Evolutionary conservation across 2,113 vertebrate species (phyloP).

Genomic region (Verasper variegatus): DNA sequence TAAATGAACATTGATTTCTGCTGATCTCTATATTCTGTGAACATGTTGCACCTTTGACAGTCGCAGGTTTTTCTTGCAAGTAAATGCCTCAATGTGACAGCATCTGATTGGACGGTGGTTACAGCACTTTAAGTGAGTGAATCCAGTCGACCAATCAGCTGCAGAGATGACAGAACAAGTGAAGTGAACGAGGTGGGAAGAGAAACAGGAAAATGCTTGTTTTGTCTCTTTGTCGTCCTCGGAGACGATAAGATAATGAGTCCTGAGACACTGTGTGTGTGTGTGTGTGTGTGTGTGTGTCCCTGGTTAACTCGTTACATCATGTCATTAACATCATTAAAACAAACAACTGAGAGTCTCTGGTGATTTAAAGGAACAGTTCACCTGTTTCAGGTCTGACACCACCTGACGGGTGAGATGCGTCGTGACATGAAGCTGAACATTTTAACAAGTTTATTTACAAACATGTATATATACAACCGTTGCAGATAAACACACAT

Average conservation of each 20-base stretch:
- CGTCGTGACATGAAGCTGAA: not conserved
- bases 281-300: constrained; percentile 6
- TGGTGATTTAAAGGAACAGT: constrained; percentile 28
- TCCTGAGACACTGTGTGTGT: constrained; percentile 37
- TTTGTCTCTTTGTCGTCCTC: constrained; percentile 49
- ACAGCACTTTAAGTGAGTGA: not conserved
- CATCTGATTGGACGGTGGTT: constrained; percentile 6
- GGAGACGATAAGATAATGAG: constrained; percentile 64
- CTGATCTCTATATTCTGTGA: not conserved
- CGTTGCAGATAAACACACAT: too few species aligned
- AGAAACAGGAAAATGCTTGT: constrained; percentile 34
- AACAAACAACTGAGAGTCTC: constrained; percentile 65
- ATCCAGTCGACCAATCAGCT: constrained; percentile 27
- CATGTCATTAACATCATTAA: constrained; percentile 72
- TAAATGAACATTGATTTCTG: not conserved
- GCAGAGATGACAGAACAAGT: not conserved
- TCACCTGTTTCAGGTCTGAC: not conserved
- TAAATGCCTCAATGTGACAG: not conserved
- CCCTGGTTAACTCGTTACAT: constrained; percentile 63
- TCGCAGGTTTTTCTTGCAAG: not conserved
- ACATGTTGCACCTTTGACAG: not conserved
- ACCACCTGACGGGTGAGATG: constrained; percentile 3
- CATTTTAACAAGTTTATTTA: not conserved
- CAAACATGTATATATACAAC: too few species aligned
- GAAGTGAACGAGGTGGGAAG: constrained; percentile 1